Conservation (phyloP, 2,113 vertebrate species). For the Abramis brama region DNA sequence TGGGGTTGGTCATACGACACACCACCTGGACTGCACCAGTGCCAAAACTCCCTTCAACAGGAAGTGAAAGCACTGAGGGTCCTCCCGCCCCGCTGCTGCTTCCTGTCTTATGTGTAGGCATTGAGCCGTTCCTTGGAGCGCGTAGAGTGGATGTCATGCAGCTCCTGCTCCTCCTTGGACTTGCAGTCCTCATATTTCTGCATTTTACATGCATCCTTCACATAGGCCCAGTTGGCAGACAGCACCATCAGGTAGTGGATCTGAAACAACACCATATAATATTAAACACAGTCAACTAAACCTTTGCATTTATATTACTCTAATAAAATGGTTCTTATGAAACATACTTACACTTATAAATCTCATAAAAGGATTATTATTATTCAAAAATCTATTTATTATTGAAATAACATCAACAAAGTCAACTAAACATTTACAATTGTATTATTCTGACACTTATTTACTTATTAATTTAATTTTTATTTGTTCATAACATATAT, state of each 20-base stretch:
- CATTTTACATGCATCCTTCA: slow-evolving; percentile 98
- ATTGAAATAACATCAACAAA: neutral
- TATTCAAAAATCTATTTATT: no score
- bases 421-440: neutral
- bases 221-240: slow-evolving; percentile 98
- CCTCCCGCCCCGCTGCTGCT: slow-evolving; percentile 44
- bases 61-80: slow-evolving; percentile 54
- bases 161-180: slow-evolving; percentile 98
- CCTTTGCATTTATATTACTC: neutral
- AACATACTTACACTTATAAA: neutral
- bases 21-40: slow-evolving; percentile 71
- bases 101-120: slow-evolving; percentile 92
- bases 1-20: slow-evolving; percentile 71
- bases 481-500: no score
- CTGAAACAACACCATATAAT: slow-evolving; percentile 55
- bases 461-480: no score
- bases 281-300: neutral
- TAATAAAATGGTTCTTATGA: neutral
- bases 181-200: slow-evolving; percentile 99
- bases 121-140: slow-evolving; percentile 99
- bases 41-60: slow-evolving; percentile 50
- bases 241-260: slow-evolving; percentile 99
- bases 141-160: slow-evolving; percentile 98
- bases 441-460: neutral
- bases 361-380: neutral